Conservation (phyloP, 2,113 vertebrate genomes). For the Lepus timidus region DNA sequence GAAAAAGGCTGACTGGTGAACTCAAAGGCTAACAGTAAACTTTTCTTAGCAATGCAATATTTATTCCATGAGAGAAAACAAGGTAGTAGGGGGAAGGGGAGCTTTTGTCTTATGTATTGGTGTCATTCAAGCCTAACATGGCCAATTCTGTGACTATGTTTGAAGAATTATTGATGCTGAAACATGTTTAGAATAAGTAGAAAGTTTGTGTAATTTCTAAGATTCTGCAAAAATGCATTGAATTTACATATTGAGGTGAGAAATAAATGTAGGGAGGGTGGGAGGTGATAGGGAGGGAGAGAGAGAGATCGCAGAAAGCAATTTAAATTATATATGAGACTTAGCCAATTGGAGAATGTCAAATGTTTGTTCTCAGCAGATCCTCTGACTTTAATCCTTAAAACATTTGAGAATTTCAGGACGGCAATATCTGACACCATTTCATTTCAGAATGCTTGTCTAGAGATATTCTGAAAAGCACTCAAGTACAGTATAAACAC, state of each 20-base stretch:
- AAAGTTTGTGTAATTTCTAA: neutral
- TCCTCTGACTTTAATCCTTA: neutral
- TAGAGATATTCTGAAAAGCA: neutral
- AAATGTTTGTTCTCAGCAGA: neutral
- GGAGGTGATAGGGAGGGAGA: neutral
- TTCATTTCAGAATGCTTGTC: neutral
- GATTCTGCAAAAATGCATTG: neutral
- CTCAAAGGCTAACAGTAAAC: neutral
- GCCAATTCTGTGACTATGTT: neutral
- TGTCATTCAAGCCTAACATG: neutral
- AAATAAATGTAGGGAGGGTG: neutral
- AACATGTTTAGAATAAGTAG: neutral
- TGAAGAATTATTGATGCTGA: conserved; percentile 8
- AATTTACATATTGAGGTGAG: conserved; percentile 37
- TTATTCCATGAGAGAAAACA: neutral
- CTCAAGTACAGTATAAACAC: neutral
- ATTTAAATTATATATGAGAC: neutral
- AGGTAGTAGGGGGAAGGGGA: neutral
- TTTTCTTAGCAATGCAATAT: neutral
- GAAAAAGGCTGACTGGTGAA: neutral
- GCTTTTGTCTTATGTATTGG: neutral
- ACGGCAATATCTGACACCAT: neutral
- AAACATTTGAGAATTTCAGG: conserved; percentile 10
- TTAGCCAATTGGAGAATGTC: neutral
- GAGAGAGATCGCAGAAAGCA: neutral